Base-by-base conservation (phyloP, 2,888 invertebrate species). In the Dryocosmus kuriphilus region DNA sequence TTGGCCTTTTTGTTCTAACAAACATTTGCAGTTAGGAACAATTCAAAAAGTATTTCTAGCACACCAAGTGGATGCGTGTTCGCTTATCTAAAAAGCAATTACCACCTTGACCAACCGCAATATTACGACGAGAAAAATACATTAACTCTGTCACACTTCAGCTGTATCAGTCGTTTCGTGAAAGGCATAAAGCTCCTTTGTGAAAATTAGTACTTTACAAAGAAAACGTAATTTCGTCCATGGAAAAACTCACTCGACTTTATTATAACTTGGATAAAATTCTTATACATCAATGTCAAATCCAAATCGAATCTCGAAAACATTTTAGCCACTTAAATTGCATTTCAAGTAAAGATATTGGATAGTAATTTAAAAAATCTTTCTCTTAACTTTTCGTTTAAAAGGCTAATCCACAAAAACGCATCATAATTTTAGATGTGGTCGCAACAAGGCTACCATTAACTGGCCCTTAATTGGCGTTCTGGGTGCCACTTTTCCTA, bases 101-200 rank as follows among this genome's bases (percentile, higher is more conserved):
- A 19, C 41, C 24, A 65, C 38, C 38, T 65, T 67, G 65, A 67
- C 65, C 65, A 67, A 67, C 65, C 65, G 41, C 65, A 67, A 67
- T 16, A 41, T 24, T 41, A 16, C 9, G 24, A 51, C 65, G 24
- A 67, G 41, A 67, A 67, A 67, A 67, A 67, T 67, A 46, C 65
- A 67, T 67, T 46, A 67, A 67, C 27, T 46, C 41, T 67, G 65
- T 67, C 65, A 67, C 41, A 67, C 65, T 67, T 41, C 65, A 41
- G 41, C 41, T 67, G 14, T 38, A 67, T 67, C 65, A 67, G 65
- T 67, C 38, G 41, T 67, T 67, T 24, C 24, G 14, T 46, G 65
- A 41, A 67, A 67, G 65, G 41, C 65, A 67, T 67, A 24, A 67
- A 67, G 41, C 41, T 67, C 24, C 6, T 24, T 67, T 67, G 38